Evolutionary conservation across 2,113 vertebrate species (phyloP).

Genomic region (Oreochromis aureus): DNA sequence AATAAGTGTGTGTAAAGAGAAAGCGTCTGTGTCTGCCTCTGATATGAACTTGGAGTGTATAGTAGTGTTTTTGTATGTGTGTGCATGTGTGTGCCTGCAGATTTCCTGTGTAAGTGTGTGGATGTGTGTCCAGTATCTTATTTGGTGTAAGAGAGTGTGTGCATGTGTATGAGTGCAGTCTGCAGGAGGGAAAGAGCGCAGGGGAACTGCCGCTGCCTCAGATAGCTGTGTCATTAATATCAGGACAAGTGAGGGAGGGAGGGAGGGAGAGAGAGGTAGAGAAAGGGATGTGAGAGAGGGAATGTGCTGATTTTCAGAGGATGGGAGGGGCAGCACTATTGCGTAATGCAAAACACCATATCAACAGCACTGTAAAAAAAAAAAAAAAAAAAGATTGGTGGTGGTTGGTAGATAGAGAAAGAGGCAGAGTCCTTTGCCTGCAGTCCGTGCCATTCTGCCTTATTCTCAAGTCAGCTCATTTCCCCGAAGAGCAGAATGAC

Average conservation of each 20-base stretch:
- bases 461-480: slow-evolving; percentile 9
- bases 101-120: neutral
- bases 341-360: slow-evolving; percentile 72
- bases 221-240: slow-evolving; percentile 77
- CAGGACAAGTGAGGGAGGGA: slow-evolving; percentile 55
- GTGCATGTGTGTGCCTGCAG: slow-evolving; percentile 14
- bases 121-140: slow-evolving; percentile 14
- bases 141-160: slow-evolving; percentile 5
- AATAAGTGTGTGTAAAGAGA: neutral
- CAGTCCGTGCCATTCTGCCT: neutral
- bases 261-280: slow-evolving; percentile 64
- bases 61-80: neutral
- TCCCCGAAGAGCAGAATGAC: slow-evolving; percentile 36
- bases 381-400: neutral
- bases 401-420: neutral
- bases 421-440: neutral
- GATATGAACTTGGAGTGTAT: neutral
- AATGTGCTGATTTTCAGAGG: slow-evolving; percentile 68
- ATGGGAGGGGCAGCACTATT: slow-evolving; percentile 77
- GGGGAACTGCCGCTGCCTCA: slow-evolving; percentile 62
- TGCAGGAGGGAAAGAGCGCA: slow-evolving; percentile 66
- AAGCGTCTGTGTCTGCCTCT: neutral
- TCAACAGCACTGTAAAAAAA: slow-evolving; percentile 42
- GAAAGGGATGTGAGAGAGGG: slow-evolving; percentile 59
- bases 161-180: slow-evolving; percentile 35